phyloP scores from a whole-genome alignment of 92 coral and sea anemone species.

The Porites rus region DNA sequence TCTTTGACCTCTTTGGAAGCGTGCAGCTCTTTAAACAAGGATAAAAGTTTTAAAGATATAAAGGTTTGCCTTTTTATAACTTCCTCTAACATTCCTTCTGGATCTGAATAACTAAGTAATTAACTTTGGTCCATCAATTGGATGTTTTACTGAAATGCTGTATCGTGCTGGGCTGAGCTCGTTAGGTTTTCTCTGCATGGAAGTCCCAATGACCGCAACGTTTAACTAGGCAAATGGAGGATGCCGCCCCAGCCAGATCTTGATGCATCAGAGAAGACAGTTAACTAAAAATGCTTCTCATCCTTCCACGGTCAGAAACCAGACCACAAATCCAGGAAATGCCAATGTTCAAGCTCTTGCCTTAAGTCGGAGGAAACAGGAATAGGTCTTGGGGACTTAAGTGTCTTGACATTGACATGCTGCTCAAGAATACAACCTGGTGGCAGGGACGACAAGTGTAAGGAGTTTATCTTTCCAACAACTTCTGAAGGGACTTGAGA shows the following conservation, averaged over 20 bases:
- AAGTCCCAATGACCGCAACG: conserved; percentile 25
- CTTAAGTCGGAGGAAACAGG: background rate
- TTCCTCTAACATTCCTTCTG: background rate
- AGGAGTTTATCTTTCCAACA: too few species aligned
- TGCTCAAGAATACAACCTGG: too few species aligned
- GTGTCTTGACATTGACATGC: background rate
- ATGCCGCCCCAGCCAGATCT: conserved; percentile 4
- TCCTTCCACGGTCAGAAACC: conserved; percentile 41
- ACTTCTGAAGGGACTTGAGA: too few species aligned
- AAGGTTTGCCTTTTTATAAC: background rate
- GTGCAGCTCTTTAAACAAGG: background rate
- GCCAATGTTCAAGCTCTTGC: conserved; percentile 17
- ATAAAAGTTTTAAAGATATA: too few species aligned
- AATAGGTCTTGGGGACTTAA: conserved; percentile 2
- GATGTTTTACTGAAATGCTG: too few species aligned
- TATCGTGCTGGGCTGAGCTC: too few species aligned
- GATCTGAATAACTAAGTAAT: too few species aligned
- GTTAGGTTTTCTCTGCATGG: too few species aligned
- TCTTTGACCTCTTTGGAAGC: too few species aligned
- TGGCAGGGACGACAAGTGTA: too few species aligned
- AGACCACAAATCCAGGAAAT: conserved; percentile 28
- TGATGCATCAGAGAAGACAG: conserved; percentile 1
- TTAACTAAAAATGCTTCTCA: conserved; percentile 17
- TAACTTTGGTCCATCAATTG: too few species aligned
- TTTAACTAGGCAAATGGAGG: background rate